phyloP scores from a whole-genome alignment of 2,797 vertebrate genomes.

The Helostoma temminkii region DNA sequence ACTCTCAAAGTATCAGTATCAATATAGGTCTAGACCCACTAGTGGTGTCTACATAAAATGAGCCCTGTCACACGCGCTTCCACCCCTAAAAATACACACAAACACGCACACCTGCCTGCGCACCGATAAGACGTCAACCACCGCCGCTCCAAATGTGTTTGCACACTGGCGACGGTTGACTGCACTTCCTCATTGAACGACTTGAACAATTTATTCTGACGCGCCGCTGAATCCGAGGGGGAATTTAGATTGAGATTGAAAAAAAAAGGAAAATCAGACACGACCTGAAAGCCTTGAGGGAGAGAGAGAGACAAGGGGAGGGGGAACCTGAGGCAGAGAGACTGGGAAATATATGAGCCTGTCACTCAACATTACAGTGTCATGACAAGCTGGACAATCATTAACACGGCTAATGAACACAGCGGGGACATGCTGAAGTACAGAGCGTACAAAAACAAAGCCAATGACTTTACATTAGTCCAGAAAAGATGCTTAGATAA shows the following conservation, averaged over 20 bases:
- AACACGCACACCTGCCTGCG: constrained; percentile 66
- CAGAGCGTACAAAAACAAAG: constrained; percentile 12
- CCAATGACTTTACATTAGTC: constrained; percentile 46
- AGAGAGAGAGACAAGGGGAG: background rate
- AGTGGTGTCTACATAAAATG: constrained; percentile 23
- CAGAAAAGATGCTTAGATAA: background rate
- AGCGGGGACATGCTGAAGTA: constrained; percentile 24
- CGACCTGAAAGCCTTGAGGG: constrained; percentile 58
- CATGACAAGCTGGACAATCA: constrained; percentile 78
- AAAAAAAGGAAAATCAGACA: constrained; percentile 60
- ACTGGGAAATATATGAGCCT: constrained; percentile 64
- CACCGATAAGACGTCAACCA: constrained; percentile 75
- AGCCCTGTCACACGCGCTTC: constrained; percentile 27
- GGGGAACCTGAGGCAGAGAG: constrained; percentile 41
- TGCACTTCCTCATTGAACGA: constrained; percentile 79
- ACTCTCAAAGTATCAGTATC: constrained; percentile 39
- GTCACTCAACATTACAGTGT: constrained; percentile 73
- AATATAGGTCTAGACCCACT: constrained; percentile 41
- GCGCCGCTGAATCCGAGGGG: constrained; percentile 64
- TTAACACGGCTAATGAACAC: constrained; percentile 81
- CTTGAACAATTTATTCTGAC: constrained; percentile 78
- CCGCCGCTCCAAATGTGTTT: constrained; percentile 70
- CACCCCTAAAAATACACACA: constrained; percentile 53
- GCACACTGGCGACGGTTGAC: constrained; percentile 69
- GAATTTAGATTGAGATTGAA: constrained; percentile 74